These are phyloP conservation scores for Chaetodon trifasciatus DNA, from an alignment of 2,797 vertebrate species.

Conservation along the genomic window DNA sequence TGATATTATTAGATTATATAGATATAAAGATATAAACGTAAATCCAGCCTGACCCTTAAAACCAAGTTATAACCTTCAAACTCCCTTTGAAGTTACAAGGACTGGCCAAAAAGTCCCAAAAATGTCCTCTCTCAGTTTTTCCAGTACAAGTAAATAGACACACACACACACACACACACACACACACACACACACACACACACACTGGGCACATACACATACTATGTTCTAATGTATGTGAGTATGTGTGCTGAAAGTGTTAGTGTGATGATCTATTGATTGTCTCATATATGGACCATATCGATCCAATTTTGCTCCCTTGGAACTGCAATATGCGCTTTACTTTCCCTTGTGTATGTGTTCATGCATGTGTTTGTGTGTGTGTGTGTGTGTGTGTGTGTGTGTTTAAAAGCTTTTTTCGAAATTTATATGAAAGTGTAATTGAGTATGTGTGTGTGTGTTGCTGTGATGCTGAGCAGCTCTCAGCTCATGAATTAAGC, in stretches of 20 bases:
- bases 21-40: no score
- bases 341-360: slow-evolving; percentile 2
- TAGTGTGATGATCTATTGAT: slow-evolving; percentile 33
- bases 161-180: background rate
- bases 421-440: background rate
- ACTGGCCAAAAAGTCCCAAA: no score
- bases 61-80: no score
- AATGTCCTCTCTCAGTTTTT: no score
- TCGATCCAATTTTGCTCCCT: background rate
- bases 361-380: background rate
- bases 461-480: slow-evolving; percentile 19
- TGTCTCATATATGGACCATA: slow-evolving; percentile 9
- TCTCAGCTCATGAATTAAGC: slow-evolving; percentile 52
- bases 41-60: no score
- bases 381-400: slow-evolving; percentile 1
- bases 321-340: slow-evolving; percentile 11
- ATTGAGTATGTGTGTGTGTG: slow-evolving; percentile 6
- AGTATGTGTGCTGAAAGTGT: slow-evolving; percentile 15
- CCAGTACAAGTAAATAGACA: background rate
- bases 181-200: slow-evolving; percentile 7
- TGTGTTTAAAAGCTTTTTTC: background rate
- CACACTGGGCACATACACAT: background rate
- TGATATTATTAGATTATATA: no score
- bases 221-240: background rate
- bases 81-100: no score